Evolutionary conservation across 2,888 invertebrate species (phyloP).

Genomic region (Drosophila stalkeri): DNA sequence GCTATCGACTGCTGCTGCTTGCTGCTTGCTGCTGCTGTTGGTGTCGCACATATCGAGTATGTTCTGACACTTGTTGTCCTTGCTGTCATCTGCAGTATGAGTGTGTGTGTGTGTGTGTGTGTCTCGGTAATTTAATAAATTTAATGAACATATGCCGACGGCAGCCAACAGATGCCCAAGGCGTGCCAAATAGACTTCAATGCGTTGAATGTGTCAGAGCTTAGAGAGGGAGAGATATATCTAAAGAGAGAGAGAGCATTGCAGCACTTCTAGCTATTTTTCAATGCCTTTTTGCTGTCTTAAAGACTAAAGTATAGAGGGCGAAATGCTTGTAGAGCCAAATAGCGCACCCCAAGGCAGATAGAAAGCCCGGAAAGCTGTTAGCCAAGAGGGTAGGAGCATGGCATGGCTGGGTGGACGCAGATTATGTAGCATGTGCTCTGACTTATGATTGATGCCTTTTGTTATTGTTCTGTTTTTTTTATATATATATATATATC

Average conservation of each 20-base stretch:
- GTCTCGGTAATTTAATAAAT: conserved; percentile 75
- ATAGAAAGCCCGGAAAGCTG: background rate
- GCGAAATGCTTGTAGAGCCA: background rate
- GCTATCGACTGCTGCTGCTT: conserved; percentile 36
- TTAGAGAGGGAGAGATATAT: conserved; percentile 7
- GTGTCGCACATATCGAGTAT: conserved; percentile 31
- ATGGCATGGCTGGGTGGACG: background rate
- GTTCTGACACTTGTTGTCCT: conserved; percentile 44
- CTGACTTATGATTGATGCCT: conserved; percentile 81
- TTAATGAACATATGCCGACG: conserved; percentile 80
- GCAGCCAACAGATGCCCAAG: conserved; percentile 39
- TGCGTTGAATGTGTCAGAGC: conserved; percentile 47
- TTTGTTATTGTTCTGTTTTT: conserved; percentile 64
- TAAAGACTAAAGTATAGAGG: conserved; percentile 26
- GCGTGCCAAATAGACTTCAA: conserved; percentile 62
- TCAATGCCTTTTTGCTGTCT: conserved; percentile 38
- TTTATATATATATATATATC: conserved; percentile 3
- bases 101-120: conserved; percentile 33
- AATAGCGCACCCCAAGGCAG: conserved; percentile 14
- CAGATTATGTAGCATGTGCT: conserved; percentile 65
- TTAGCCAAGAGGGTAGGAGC: background rate
- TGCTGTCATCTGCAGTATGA: conserved; percentile 35
- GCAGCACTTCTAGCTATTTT: conserved; percentile 30
- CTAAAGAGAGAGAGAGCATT: background rate
- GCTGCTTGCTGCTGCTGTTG: conserved; percentile 25